A percentile compares a stretch with the other conserved stretches of the same genome.
Conservation (phyloP, 2,113 vertebrate genomes). For the Abramis brama region DNA sequence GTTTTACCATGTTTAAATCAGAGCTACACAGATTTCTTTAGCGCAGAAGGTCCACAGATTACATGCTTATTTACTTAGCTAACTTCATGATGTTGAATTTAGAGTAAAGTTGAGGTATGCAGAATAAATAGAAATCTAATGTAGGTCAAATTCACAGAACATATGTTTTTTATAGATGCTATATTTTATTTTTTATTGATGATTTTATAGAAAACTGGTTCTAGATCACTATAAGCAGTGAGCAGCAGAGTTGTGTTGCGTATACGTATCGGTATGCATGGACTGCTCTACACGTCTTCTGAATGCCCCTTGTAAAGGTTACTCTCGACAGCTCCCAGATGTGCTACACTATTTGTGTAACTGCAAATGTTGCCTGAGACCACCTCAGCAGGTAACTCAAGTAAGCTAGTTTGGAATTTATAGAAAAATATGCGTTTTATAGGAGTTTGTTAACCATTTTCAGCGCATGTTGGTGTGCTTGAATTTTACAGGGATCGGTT, state of each 20-base stretch:
- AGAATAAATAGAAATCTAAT: not conserved
- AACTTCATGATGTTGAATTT: not conserved
- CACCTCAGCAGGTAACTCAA: constrained; percentile 26
- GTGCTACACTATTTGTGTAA: constrained; percentile 51
- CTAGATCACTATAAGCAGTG: not conserved
- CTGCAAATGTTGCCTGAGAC: constrained; percentile 47
- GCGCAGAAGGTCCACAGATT: not conserved
- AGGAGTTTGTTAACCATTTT: constrained; percentile 33
- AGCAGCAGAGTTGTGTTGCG: constrained; percentile 2
- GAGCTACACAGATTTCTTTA: not conserved
- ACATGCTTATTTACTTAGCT: not conserved
- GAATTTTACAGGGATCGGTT: constrained; percentile 27
- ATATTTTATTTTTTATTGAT: not conserved
- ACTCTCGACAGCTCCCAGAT: constrained; percentile 58
- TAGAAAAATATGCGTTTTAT: constrained; percentile 31
- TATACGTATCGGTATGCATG: constrained; percentile 48
- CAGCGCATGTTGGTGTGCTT: constrained; percentile 21
- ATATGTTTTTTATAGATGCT: not conserved
- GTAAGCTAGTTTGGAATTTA: constrained; percentile 50
- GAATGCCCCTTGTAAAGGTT: constrained; percentile 53
- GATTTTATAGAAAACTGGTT: constrained; percentile 23
- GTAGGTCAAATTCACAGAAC: not conserved
- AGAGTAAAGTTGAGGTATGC: not conserved
- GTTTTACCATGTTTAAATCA: not conserved
- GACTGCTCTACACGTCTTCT: constrained; percentile 17